phyloP scores from a whole-genome alignment of 2,888 invertebrate genomes.

The Epiblema foenella region DNA sequence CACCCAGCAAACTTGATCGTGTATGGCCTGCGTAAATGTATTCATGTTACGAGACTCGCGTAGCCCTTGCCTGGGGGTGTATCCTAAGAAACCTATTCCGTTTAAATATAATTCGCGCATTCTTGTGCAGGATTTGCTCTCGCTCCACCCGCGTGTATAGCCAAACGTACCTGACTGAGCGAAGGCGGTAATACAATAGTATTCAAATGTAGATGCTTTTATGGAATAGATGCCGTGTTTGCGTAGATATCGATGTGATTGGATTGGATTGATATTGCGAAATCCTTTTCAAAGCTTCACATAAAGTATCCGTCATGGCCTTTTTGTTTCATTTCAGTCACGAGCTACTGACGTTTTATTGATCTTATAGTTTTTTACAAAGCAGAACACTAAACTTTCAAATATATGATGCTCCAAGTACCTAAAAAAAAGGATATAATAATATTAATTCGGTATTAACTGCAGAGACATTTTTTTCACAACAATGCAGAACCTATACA shows the following conservation, averaged over 20 bases:
- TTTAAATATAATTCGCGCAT: neutral
- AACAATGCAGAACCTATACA: no score
- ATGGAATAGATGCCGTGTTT: conserved; percentile 10
- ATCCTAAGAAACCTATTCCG: neutral
- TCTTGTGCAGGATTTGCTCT: neutral
- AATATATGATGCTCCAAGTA: no score
- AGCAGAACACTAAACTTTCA: no score
- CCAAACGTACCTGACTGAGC: neutral
- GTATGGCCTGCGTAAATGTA: conserved; percentile 11
- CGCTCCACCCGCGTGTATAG: neutral
- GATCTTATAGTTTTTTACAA: no score
- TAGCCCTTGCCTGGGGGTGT: neutral
- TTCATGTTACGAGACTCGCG: conserved; percentile 16
- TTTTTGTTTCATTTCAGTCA: conserved; percentile 27
- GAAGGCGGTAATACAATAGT: neutral
- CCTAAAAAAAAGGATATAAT: no score
- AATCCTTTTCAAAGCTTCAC: conserved; percentile 12
- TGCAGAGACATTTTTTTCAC: no score
- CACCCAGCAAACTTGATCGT: no score
- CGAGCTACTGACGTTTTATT: conserved; percentile 21
- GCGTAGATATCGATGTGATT: conserved; percentile 15
- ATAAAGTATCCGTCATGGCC: neutral
- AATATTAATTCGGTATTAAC: no score
- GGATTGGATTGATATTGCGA: conserved; percentile 31
- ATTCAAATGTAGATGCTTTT: neutral